A percentile compares a stretch with the other conserved stretches of the same genome.
Evolutionary conservation across 2,113 vertebrate genomes (phyloP).

Genomic region (Uropsilus gracilis): DNA sequence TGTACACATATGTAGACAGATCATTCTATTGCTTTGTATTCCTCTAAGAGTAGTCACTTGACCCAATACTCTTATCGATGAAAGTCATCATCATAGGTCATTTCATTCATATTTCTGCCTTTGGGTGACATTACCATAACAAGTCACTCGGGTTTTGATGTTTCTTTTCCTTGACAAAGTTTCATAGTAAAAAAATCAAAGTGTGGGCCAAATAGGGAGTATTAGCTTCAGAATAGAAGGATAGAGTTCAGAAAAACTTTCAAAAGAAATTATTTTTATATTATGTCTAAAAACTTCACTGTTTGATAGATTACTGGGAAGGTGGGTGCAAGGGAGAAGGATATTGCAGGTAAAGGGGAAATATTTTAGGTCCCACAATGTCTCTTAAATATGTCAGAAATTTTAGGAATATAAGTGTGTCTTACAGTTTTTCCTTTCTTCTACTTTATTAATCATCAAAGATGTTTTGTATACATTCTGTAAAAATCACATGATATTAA

Average conservation of each 20-base stretch:
- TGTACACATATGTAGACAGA: not conserved
- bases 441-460: not conserved
- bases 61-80: not conserved
- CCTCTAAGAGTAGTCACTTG: not conserved
- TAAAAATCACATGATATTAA: constrained; percentile 42
- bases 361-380: not conserved
- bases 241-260: not conserved
- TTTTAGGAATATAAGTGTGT: not conserved
- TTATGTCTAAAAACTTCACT: not conserved
- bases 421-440: not conserved
- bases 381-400: constrained; percentile 10
- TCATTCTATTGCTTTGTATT: not conserved
- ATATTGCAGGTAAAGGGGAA: not conserved
- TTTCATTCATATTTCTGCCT: not conserved
- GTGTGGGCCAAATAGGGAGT: not conserved
- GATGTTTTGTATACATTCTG: not conserved
- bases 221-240: not conserved
- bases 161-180: not conserved
- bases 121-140: not conserved
- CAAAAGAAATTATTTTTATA: not conserved
- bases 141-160: not conserved
- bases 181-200: not conserved
- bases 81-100: not conserved
- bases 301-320: not conserved
- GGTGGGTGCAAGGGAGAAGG: no score